Evolutionary conservation across 1,140 invertebrate genomes (phyloP).

Genomic region (Centruroides vittatus): DNA sequence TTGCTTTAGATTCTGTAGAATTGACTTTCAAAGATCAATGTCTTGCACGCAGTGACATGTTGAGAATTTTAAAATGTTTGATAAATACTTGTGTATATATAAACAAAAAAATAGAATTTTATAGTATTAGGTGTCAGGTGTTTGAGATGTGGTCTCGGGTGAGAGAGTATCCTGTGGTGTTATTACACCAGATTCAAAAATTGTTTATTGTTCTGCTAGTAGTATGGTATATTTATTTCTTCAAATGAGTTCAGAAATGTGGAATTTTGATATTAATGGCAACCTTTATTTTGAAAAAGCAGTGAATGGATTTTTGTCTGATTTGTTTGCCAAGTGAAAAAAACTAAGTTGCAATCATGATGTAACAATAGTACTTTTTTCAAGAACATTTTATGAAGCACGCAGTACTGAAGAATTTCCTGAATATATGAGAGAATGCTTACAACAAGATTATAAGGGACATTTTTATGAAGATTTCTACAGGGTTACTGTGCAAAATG

Average conservation of each 20-base stretch:
- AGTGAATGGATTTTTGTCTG: conserved; percentile 87
- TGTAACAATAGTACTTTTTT: conserved; percentile 95
- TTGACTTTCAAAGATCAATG: conserved; percentile 97
- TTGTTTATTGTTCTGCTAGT: conserved; percentile 92
- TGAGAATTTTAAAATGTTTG: conserved; percentile 84
- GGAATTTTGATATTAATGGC: conserved; percentile 98
- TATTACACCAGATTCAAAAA: conserved; percentile 84
- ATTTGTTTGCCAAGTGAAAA: conserved; percentile 97
- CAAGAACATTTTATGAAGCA: conserved; percentile 88
- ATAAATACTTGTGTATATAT: conserved; percentile 83
- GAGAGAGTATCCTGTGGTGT: conserved; percentile 88
- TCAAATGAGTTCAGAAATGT: conserved; percentile 99
- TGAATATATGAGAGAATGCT: conserved; percentile 70
- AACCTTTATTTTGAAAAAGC: conserved; percentile 76
- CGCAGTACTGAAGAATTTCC: conserved; percentile 84
- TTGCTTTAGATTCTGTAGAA: conserved; percentile 90
- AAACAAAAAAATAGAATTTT: conserved; percentile 91
- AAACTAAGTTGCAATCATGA: conserved; percentile 89
- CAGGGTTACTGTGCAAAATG: conserved; percentile 94
- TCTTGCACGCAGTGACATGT: conserved; percentile 96
- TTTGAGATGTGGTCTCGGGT: conserved; percentile 92
- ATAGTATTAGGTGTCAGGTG: conserved; percentile 57
- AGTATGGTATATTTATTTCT: conserved; percentile 94
- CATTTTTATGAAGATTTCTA: conserved; percentile 98
- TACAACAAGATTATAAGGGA: conserved; percentile 87